phyloP scores from a whole-genome alignment of 2,888 invertebrate species.

The Latrodectus elegans region DNA sequence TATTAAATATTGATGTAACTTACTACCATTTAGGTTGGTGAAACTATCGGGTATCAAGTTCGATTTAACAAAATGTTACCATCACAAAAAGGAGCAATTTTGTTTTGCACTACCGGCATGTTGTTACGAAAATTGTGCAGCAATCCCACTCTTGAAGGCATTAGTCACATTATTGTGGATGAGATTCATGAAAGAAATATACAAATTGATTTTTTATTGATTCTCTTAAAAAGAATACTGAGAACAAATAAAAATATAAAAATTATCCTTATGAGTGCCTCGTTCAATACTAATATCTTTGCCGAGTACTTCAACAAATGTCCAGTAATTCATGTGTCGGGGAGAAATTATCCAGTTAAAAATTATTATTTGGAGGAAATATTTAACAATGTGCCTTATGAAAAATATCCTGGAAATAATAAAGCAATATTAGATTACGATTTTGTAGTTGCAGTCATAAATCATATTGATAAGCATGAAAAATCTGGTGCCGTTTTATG shows the following conservation, averaged over 20 bases:
- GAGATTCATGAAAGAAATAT: constrained; percentile 91
- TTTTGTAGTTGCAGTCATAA: constrained; percentile 78
- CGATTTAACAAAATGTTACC: constrained; percentile 94
- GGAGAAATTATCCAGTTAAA: constrained; percentile 89
- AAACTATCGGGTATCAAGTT: constrained; percentile 87
- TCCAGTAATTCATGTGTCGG: constrained; percentile 92
- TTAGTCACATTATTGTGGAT: constrained; percentile 98
- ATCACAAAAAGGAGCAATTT: constrained; percentile 91
- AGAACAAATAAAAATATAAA: constrained; percentile 91
- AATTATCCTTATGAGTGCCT: constrained; percentile 97
- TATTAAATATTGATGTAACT: no score
- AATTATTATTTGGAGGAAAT: constrained; percentile 77
- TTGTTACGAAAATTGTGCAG: constrained; percentile 85
- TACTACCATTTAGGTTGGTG: constrained; percentile 80
- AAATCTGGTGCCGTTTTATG: constrained; percentile 81
- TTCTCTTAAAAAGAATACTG: constrained; percentile 95
- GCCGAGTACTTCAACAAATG: constrained; percentile 92
- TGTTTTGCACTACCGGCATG: constrained; percentile 95
- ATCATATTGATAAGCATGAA: constrained; percentile 79
- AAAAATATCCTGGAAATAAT: not conserved
- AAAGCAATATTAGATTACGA: constrained; percentile 76
- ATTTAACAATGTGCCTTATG: not conserved
- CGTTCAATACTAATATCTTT: constrained; percentile 94
- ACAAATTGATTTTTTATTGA: constrained; percentile 96
- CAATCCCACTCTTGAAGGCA: constrained; percentile 92